phyloP scores from a whole-genome alignment of 2,888 invertebrate genomes.

The Xylocampa areola region DNA sequence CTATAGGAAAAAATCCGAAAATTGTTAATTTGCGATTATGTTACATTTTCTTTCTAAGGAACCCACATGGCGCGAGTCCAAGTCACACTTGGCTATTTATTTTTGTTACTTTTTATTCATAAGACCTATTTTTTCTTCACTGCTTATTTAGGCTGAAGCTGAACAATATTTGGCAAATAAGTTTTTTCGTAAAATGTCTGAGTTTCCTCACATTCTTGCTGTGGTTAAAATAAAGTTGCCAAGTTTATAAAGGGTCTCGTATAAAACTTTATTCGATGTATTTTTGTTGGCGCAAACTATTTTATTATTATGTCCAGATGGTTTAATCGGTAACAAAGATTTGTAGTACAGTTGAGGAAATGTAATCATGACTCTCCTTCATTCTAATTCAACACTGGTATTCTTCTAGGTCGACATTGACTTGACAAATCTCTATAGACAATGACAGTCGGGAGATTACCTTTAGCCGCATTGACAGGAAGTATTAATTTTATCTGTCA shows the following conservation, averaged over 20 bases:
- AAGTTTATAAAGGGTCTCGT: constrained; percentile 11
- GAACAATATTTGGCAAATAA: constrained; percentile 15
- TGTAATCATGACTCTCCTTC: no score
- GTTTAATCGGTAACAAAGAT: constrained; percentile 12
- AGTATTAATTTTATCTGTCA: no score
- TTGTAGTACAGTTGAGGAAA: constrained; percentile 24
- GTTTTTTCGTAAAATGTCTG: constrained; percentile 8
- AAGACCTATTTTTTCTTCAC: constrained; percentile 29
- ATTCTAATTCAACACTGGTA: no score
- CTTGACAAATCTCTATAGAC: no score
- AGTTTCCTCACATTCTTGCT: constrained; percentile 6
- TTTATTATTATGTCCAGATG: constrained; percentile 4
- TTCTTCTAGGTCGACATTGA: no score
- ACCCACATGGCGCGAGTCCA: no score
- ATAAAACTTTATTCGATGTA: constrained; percentile 10
- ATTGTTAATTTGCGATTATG: no score
- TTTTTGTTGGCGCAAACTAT: constrained; percentile 23
- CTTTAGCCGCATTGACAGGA: no score
- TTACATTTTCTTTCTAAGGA: no score
- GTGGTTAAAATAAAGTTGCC: constrained; percentile 13
- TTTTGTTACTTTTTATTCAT: constrained; percentile 41
- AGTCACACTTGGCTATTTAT: no score
- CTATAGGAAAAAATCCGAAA: no score
- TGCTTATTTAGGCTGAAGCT: constrained; percentile 10
- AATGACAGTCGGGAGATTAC: no score